Conservation (phyloP, 2,797 vertebrate species). For the Bradypodion pumilum region DNA sequence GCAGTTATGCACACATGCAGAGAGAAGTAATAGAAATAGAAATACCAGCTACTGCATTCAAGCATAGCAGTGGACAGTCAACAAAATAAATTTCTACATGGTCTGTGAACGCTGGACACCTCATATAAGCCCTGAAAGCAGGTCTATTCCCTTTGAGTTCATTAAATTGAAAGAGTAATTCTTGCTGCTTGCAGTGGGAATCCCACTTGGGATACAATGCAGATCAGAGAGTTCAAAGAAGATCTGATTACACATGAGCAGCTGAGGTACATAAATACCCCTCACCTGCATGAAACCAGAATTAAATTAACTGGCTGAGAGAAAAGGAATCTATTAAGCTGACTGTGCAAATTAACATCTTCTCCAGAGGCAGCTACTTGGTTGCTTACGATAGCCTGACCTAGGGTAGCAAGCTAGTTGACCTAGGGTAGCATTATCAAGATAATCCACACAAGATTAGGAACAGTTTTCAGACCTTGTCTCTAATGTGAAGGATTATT, state of each 20-base stretch:
- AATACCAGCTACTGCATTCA: background rate
- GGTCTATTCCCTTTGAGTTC: background rate
- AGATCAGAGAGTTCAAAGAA: background rate
- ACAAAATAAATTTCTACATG: background rate
- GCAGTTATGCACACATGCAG: too few relatives aligned
- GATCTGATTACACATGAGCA: background rate
- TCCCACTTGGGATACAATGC: fast-evolving
- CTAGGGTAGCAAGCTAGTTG: background rate
- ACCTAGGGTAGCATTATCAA: background rate
- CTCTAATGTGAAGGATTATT: background rate
- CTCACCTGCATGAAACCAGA: slow-evolving; percentile 23
- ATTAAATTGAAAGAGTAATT: slow-evolving; percentile 27
- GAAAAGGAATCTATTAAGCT: slow-evolving; percentile 13
- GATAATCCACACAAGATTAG: fast-evolving
- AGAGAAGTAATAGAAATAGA: background rate
- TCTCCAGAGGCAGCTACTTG: background rate
- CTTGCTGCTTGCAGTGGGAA: background rate
- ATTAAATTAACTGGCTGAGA: background rate
- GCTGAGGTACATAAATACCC: background rate
- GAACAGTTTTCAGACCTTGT: background rate
- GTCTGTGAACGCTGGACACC: background rate
- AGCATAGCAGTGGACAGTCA: background rate
- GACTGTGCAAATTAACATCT: slow-evolving; percentile 14
- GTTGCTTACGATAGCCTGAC: background rate
- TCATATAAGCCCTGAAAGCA: background rate